Conservation (phyloP, 2,113 vertebrate species). For the Oryzias melastigma region DNA sequence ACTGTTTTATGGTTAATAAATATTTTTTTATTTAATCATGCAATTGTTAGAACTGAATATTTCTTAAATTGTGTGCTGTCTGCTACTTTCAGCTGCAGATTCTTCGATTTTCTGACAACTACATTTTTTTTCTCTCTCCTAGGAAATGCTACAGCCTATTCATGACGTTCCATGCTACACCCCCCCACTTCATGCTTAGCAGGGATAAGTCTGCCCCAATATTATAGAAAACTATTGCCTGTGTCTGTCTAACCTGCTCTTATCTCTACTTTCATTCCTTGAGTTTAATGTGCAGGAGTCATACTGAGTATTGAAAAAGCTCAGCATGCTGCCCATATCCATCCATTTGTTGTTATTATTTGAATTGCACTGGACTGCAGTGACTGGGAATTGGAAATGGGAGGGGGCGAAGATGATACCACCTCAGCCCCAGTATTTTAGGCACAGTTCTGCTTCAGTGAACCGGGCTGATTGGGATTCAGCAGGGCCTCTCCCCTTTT, state of each 20-base stretch:
- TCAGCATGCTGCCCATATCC: constrained; percentile 49
- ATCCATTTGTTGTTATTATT: constrained; percentile 72
- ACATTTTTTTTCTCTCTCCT: too few relatives aligned
- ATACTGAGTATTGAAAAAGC: constrained; percentile 52
- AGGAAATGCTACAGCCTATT: too few relatives aligned
- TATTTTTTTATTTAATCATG: too few relatives aligned
- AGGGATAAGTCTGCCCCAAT: constrained; percentile 36
- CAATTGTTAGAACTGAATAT: too few relatives aligned
- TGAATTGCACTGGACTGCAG: constrained; percentile 66
- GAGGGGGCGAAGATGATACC: constrained; percentile 43
- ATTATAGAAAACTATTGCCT: constrained; percentile 15
- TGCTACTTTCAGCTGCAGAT: too few relatives aligned
- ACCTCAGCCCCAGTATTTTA: constrained; percentile 68
- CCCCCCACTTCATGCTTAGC: constrained; percentile 24
- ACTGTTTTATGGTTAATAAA: too few relatives aligned
- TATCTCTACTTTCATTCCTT: constrained; percentile 27
- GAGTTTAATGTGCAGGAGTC: constrained; percentile 44
- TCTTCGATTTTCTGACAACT: too few relatives aligned
- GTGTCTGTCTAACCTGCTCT: constrained; percentile 37
- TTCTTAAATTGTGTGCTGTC: too few relatives aligned
- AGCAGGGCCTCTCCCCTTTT: constrained; percentile 57
- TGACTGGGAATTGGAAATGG: constrained; percentile 69
- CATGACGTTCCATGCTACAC: too few relatives aligned
- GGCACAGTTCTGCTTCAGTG: constrained; percentile 75
- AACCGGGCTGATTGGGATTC: constrained; percentile 76